These are phyloP conservation scores for Podiceps cristatus DNA, from an alignment of 2,113 vertebrate genomes.

Conservation along the genomic window DNA sequence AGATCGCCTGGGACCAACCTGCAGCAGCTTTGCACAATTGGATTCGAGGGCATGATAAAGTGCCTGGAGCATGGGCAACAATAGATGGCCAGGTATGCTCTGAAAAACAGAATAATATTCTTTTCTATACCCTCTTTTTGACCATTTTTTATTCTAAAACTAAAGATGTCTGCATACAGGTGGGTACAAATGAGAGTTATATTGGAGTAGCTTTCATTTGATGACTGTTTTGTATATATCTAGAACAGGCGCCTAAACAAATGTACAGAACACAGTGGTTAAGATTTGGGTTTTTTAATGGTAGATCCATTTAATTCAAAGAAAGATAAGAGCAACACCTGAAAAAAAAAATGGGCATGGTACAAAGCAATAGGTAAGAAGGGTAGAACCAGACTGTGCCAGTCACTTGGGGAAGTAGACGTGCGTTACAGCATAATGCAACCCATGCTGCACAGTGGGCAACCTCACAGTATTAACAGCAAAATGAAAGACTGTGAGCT, in stretches of 20 bases:
- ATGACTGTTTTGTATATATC: neutral
- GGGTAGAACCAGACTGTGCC: neutral
- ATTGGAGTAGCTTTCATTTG: neutral
- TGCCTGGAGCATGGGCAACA: conserved; percentile 92
- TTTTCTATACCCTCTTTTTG: neutral
- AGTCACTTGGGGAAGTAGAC: neutral
- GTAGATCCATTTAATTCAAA: neutral
- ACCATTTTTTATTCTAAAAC: neutral
- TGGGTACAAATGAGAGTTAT: neutral
- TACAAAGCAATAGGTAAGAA: neutral
- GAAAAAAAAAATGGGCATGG: neutral
- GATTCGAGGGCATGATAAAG: conserved; percentile 98
- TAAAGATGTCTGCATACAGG: neutral
- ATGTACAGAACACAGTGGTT: neutral
- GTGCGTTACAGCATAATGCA: neutral
- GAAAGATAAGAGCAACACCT: neutral
- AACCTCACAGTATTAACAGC: neutral
- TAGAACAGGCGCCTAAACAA: neutral
- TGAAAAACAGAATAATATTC: neutral
- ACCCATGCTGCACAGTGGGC: neutral
- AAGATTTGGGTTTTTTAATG: neutral
- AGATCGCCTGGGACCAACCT: conserved; percentile 87
- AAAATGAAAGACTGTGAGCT: neutral
- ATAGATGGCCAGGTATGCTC: conserved; percentile 86
- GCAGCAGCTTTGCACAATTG: conserved; percentile 92